Evolutionary conservation across 2,113 vertebrate genomes (phyloP).

Genomic region (Petromus typicus): DNA sequence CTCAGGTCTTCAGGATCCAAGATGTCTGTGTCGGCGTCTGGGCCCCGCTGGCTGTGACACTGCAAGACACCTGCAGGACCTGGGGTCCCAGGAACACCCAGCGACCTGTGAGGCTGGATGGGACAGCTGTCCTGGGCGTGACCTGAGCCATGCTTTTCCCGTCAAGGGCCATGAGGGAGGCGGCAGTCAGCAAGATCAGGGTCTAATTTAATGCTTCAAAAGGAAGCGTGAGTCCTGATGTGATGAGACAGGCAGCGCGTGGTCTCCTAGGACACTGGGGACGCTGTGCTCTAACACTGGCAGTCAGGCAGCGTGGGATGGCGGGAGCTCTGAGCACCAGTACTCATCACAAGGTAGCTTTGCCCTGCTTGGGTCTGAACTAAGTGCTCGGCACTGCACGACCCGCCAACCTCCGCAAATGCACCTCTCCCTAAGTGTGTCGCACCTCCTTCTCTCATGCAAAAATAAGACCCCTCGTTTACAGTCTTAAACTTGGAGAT

Average conservation of each 20-base stretch:
- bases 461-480: neutral
- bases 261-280: neutral
- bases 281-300: neutral
- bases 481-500: neutral
- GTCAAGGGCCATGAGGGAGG: neutral
- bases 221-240: neutral
- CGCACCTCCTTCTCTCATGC: neutral
- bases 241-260: neutral
- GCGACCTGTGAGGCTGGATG: neutral
- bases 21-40: neutral
- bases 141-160: neutral
- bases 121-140: neutral
- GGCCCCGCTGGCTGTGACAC: neutral
- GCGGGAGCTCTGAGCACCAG: neutral
- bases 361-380: neutral
- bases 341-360: neutral
- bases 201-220: neutral
- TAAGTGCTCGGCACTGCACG: neutral
- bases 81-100: neutral
- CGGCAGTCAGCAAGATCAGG: neutral
- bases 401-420: neutral
- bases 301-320: neutral
- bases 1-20: neutral
- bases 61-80: neutral
- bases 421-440: neutral